Percentiles rank a stretch among this genome's conserved stretches.
These are phyloP conservation scores for Dicyrtoma fusca DNA, from an alignment of 2,888 invertebrate species.

Conservation along the genomic window DNA sequence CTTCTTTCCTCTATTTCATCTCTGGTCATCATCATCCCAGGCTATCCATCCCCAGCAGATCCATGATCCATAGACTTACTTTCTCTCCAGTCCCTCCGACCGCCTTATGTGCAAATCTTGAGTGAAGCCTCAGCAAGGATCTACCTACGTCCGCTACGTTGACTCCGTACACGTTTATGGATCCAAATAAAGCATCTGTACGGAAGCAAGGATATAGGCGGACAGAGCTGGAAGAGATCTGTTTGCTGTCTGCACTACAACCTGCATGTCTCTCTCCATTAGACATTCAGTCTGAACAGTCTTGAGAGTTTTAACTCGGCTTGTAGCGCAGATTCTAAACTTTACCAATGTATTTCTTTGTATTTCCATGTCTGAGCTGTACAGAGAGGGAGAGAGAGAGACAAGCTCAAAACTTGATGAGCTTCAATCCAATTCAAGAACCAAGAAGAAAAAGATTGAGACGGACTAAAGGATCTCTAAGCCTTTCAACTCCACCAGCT, in stretches of 20 bases:
- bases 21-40: slow-evolving; percentile 7
- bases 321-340: too few species aligned
- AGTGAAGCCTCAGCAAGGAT: background rate
- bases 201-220: background rate
- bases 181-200: background rate
- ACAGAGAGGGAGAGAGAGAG: background rate
- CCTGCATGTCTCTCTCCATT: slow-evolving; percentile 11
- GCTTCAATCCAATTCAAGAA: slow-evolving; percentile 17
- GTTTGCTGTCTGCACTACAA: background rate
- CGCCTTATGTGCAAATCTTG: too few species aligned
- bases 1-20: slow-evolving; percentile 11
- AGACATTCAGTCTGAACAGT: slow-evolving; percentile 18
- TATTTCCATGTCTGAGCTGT: too few species aligned
- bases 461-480: background rate
- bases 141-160: background rate
- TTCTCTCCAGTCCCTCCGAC: background rate
- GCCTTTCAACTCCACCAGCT: slow-evolving; percentile 27
- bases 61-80: background rate
- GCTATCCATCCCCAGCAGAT: background rate
- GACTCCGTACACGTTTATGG: background rate
- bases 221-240: too few species aligned
- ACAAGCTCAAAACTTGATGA: slow-evolving; percentile 19
- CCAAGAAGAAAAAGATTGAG: background rate
- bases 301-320: background rate
- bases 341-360: too few species aligned